Base-by-base conservation (phyloP, 2,888 invertebrate genomes). In the Ochropacha duplaris region DNA sequence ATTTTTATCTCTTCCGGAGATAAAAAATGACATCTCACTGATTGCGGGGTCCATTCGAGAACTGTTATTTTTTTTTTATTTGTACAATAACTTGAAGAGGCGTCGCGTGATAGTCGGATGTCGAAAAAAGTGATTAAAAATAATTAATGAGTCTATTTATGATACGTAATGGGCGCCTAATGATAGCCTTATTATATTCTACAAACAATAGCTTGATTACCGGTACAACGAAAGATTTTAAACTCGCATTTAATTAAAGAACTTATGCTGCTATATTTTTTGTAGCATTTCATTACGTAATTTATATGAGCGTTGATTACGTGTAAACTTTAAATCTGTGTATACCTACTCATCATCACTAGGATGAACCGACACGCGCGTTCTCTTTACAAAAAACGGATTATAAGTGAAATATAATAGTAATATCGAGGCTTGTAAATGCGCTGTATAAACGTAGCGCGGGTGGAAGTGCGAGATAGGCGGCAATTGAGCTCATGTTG, bases 1-100 rank as follows among this genome's bases (percentile, higher is more conserved):
- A 82, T 87, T 88, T 90, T 90, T 91, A 90, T 90, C 71, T 83
- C 84, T 89, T 88, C 86, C 86, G 84, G 82, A 78, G 83, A 86
- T 84, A 86, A 86, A 84, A 85, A 85, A 86, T 82, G 77, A 86
- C 79, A 76, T 77, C 70, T 74, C 74, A 72, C 75, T 82, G 83
- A 87, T 86, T 84, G 81, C 68, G 67, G 71, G 62, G 65, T 71
- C 74, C 69, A 69, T 74, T 71, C 70, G 56, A 58, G 75, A 76
- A 80, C 78, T 76, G 72, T 69, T 74, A 60, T 66, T 75, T 72
- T 68, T 67, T 65, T 44, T 44, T 44, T 69, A 64, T 71, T 75
- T 50, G 64, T 73, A 71, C 69, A 68, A 80, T 78, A 76, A 74
- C 59, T 75, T 65, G 59, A 57, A 61, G 68, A 72, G 76, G 75